Conservation (phyloP, 2,888 invertebrate species). For the Lithophane leautieri region DNA sequence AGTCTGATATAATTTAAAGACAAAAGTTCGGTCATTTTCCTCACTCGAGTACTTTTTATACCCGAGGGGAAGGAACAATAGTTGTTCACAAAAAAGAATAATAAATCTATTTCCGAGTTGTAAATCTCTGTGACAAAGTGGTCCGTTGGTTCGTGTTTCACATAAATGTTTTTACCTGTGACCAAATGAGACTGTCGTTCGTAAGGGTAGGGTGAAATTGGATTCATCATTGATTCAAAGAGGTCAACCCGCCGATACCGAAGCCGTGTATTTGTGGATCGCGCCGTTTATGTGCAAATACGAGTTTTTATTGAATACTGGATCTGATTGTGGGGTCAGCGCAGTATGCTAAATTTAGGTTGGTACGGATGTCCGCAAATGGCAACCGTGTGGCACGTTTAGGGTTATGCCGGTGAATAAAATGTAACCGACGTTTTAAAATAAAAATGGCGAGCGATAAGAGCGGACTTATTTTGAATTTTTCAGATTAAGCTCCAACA, state of each 20-base stretch:
- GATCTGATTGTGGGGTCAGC: conserved; percentile 61
- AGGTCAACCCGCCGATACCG: conserved; percentile 79
- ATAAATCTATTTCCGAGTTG: conserved; percentile 68
- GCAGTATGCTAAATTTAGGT: conserved; percentile 60
- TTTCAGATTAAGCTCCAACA: conserved; percentile 10
- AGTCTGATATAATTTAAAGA: conserved; percentile 67
- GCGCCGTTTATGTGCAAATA: conserved; percentile 72
- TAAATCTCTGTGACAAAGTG: conserved; percentile 74
- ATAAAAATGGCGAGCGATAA: conserved; percentile 50
- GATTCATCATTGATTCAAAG: conserved; percentile 86
- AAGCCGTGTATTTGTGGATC: conserved; percentile 71
- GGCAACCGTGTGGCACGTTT: conserved; percentile 44
- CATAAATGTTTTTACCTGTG: conserved; percentile 79
- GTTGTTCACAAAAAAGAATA: conserved; percentile 68
- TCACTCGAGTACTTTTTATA: conserved; percentile 65
- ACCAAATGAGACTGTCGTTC: conserved; percentile 74
- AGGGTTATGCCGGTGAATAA: conserved; percentile 54
- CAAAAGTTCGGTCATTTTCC: conserved; percentile 67
- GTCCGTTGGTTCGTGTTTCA: conserved; percentile 73
- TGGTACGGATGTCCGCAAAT: conserved; percentile 52
- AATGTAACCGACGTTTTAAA: conserved; percentile 53
- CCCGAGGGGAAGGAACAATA: conserved; percentile 62
- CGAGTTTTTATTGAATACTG: conserved; percentile 65
- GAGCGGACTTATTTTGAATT: conserved; percentile 23
- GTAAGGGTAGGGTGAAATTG: conserved; percentile 78